phyloP scores from a whole-genome alignment of 2,888 invertebrate species.

The Gortyna flavago region DNA sequence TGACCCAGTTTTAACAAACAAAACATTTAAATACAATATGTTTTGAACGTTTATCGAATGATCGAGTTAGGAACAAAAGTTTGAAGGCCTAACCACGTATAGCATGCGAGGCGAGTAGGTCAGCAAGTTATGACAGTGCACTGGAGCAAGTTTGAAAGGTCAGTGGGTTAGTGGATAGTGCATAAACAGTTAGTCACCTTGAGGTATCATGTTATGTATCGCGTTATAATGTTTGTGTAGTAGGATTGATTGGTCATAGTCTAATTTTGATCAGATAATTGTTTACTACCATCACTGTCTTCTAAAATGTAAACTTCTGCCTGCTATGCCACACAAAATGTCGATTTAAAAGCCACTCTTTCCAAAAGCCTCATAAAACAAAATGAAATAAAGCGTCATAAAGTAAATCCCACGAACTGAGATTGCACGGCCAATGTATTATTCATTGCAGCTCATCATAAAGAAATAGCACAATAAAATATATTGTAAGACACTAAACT shows the following conservation, averaged over 20 bases:
- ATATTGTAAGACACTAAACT: slow-evolving; percentile 46
- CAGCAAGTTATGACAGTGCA: slow-evolving; percentile 53
- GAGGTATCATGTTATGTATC: slow-evolving; percentile 1
- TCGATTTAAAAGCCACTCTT: background rate
- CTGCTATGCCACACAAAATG: background rate
- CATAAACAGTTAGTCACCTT: slow-evolving; percentile 42
- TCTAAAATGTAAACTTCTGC: background rate
- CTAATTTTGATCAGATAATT: background rate
- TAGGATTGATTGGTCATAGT: background rate
- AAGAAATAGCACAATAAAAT: slow-evolving; percentile 55
- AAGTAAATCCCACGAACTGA: slow-evolving; percentile 23
- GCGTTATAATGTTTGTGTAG: too few species aligned
- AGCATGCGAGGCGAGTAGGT: slow-evolving; percentile 23
- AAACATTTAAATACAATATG: slow-evolving; percentile 16
- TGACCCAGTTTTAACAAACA: background rate
- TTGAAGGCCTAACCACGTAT: slow-evolving; percentile 10
- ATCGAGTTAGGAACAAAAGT: slow-evolving; percentile 49
- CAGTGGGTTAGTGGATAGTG: slow-evolving; percentile 44
- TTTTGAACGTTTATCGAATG: slow-evolving; percentile 16
- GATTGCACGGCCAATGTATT: slow-evolving; percentile 35
- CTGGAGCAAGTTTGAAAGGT: slow-evolving; percentile 43
- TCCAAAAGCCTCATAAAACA: background rate
- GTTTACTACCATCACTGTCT: too few species aligned
- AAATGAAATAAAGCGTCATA: slow-evolving; percentile 30
- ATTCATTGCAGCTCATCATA: slow-evolving; percentile 52